Base-by-base conservation (phyloP, 2,113 vertebrate genomes). In the Oreochromis spilurus region DNA sequence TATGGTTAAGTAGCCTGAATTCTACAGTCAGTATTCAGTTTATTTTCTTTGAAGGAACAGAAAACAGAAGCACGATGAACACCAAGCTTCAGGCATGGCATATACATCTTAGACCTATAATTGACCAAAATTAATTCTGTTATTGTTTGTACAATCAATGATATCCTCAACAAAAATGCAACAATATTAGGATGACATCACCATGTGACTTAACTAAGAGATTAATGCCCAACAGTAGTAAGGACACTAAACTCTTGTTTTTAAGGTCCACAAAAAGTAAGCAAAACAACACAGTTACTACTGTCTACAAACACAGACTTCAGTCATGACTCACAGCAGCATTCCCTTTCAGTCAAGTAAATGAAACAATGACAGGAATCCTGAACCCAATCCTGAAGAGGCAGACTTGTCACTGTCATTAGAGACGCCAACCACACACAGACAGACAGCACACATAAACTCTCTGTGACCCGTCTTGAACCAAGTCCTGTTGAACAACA, bases 361-460 rank as follows among this genome's bases (percentile, higher is more conserved):
- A 89, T 88, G 52, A 90, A 90, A 91, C 82, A 89, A 57, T 62
- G 83, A 62, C 19, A 50, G 16, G 54, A 86, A 89, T 83, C 36
- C 36, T 84, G 55, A 85, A 88, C 24, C 50, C 16, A 4, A 40
- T 62, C 58, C 45, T 60, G 77, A 60, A 24, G 45, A 84, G 45
- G 83, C 24, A 34, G 82, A 84, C 45, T 72, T 65, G 58, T 84
- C 62, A 77, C 38, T 11, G 31, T 91, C 67, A 88, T 89, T 80
- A 87, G 40, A 88, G 82, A 72, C 58, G 54, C 43, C 40, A 86
- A 52, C 78, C 80, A 70, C 78, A 81, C 24, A 34, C 88, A 94
- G 88, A 89, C 93, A 93, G 92, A 92, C 86, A 90, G 80, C 85
- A 85, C 85, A 91, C 87, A 86, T 82, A 89, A 91, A 88, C 94